These are phyloP conservation scores for Myzus persicae DNA, from an alignment of 1,140 invertebrate species.

Conservation along the genomic window DNA sequence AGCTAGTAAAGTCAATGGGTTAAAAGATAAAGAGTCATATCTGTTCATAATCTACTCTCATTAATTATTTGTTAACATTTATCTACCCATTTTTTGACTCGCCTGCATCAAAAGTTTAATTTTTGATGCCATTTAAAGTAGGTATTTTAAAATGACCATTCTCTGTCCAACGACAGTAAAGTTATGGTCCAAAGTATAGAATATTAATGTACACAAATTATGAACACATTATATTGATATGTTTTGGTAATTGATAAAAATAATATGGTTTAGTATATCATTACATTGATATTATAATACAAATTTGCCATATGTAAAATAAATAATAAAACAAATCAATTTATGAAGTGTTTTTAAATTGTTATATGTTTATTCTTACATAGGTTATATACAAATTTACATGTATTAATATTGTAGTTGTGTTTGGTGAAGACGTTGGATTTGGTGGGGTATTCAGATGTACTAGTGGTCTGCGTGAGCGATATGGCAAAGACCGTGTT, in stretches of 20 bases:
- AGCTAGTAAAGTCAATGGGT: slow-evolving; percentile 14
- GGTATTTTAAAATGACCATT: not conserved
- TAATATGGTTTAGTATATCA: not conserved
- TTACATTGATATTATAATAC: not conserved
- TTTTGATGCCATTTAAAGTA: not conserved
- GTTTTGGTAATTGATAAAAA: not conserved
- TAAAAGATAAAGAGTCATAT: not conserved
- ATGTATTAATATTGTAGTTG: slow-evolving; percentile 67
- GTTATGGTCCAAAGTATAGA: not conserved
- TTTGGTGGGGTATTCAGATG: slow-evolving; percentile 99
- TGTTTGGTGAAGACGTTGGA: slow-evolving; percentile 98
- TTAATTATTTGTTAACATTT: not conserved
- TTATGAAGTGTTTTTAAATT: not conserved
- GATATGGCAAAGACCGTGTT: slow-evolving; percentile 92
- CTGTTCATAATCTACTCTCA: not conserved
- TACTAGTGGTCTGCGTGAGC: slow-evolving; percentile 89
- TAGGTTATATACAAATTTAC: not conserved
- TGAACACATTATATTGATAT: not conserved
- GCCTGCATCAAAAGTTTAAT: not conserved
- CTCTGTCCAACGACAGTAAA: not conserved
- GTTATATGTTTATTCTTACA: not conserved
- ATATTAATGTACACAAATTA: not conserved
- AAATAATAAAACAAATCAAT: not conserved
- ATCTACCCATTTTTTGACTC: not conserved
- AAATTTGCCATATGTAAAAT: not conserved